These are phyloP conservation scores for Gallinago stenura DNA, from an alignment of 2,797 vertebrate species.

Conservation along the genomic window DNA sequence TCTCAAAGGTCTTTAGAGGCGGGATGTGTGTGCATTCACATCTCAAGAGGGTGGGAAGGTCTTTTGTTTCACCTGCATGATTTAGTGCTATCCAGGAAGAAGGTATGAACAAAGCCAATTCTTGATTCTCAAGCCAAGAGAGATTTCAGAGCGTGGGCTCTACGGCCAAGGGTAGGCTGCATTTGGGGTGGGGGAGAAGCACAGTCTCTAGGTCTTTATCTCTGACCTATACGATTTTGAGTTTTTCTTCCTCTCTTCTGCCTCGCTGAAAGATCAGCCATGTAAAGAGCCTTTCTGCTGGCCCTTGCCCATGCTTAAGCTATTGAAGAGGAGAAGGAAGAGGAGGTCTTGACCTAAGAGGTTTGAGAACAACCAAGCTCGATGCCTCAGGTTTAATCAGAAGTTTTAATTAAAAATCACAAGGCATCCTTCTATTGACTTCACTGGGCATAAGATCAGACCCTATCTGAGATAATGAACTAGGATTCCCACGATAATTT, in stretches of 20 bases:
- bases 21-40: neutral
- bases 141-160: accelerated
- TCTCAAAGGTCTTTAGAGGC: neutral
- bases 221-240: neutral
- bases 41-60: neutral
- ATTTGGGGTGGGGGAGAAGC: neutral
- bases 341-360: neutral
- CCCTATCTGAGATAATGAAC: neutral
- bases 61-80: neutral
- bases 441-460: neutral
- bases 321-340: neutral
- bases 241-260: neutral
- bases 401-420: neutral
- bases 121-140: neutral
- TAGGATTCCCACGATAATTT: neutral
- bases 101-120: neutral
- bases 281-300: neutral
- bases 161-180: neutral
- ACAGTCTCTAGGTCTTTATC: neutral
- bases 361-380: neutral
- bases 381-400: neutral
- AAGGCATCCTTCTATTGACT: neutral
- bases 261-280: neutral
- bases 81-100: neutral
- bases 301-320: neutral